Base-by-base conservation (phyloP, 2,888 invertebrate species). In the Nomada fucata region DNA sequence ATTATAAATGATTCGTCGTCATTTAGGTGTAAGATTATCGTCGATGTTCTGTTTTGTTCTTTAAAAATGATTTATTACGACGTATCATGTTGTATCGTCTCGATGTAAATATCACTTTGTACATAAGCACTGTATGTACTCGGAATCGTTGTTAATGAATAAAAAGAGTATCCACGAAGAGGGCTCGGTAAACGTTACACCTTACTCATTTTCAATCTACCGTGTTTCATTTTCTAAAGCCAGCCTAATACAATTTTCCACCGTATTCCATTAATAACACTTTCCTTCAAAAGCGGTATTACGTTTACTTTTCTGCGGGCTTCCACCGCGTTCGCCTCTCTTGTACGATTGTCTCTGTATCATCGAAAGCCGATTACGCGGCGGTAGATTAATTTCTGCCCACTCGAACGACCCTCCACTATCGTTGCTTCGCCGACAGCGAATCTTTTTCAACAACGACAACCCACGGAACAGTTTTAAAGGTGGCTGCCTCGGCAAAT, bases 301-400 rank as follows among this genome's bases (percentile, higher is more conserved):
- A 86, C 88, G 88, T 82, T 86, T 81, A 76, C 82, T 87, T 84
- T 89, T 57, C 65, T 13, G 2, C 47, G 15, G 13, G 47, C 63
- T 84, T 84, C 67, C 69, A 76, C 77, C 80, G 76, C 60, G 52
- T 50, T 26, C 88, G 84, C 79, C 82, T 85, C 86, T 59, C 52
- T 84, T 79, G 82, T 86, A 79, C 86, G 83, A 80, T 86, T 77
- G 85, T 78, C 86, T 79, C 84, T 91, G 91, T 91, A 92, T 91
- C 91, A 91, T 82, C 76, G 81, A 87, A 93, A 93, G 92, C 93
- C 92, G 93, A 93, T 93, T 93, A 93, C 90, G 83, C 84, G 87
- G 86, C 88, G 91, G 91, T 90, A 91, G 92, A 93, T 93, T 93
- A 92, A 93, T 93, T 92, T 91, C 90, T 90, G 88, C 71, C 85